Evolutionary conservation across 2,113 vertebrate genomes (phyloP).

Genomic region (Scortum barcoo): DNA sequence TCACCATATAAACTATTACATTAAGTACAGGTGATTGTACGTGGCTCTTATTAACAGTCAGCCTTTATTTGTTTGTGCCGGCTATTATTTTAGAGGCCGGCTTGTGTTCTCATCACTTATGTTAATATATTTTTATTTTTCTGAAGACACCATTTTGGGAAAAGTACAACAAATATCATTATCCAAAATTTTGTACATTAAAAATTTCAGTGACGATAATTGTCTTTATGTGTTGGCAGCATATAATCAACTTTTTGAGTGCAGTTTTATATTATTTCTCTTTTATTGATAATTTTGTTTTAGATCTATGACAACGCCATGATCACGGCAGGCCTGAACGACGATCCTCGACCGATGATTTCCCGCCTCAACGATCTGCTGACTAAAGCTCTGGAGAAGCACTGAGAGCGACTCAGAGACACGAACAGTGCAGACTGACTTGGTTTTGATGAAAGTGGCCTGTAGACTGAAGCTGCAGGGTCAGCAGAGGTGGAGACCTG

Average conservation of each 20-base stretch:
- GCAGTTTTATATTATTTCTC: neutral
- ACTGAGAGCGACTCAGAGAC: slow-evolving; percentile 77
- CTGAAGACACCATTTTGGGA: too few species aligned
- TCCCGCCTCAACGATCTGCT: slow-evolving; percentile 91
- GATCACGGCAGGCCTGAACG: slow-evolving; percentile 94
- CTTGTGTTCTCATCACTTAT: too few species aligned
- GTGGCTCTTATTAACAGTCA: neutral
- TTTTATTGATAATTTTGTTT: slow-evolving; percentile 3
- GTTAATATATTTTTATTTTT: too few species aligned
- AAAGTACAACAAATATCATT: too few species aligned
- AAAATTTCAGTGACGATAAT: neutral
- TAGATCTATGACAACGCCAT: slow-evolving; percentile 99
- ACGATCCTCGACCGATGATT: slow-evolving; percentile 96
- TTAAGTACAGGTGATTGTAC: neutral
- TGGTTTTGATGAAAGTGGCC: neutral
- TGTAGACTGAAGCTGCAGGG: slow-evolving; percentile 22
- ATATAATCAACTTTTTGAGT: neutral
- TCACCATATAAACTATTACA: too few species aligned
- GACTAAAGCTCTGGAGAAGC: slow-evolving; percentile 90
- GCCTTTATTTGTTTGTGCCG: too few species aligned
- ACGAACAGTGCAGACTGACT: slow-evolving; percentile 2
- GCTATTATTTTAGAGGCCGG: too few species aligned
- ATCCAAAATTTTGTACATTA: too few species aligned
- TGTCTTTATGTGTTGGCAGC: neutral
- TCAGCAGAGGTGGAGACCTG: neutral